Conservation (phyloP, 1,140 invertebrate species). For the Drosophila asahinai region DNA sequence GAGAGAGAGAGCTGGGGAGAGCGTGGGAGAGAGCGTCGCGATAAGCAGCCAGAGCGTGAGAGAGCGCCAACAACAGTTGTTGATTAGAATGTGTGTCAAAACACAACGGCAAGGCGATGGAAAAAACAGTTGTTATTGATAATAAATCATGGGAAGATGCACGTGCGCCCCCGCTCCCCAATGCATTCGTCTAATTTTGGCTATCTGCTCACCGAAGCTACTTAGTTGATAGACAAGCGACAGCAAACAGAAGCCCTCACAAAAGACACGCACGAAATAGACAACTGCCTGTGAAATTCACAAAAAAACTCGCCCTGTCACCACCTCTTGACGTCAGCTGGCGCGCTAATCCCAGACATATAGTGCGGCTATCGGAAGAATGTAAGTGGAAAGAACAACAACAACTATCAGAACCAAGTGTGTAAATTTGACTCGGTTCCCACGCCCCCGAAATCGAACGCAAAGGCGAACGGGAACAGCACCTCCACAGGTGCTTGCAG, state of each 20-base stretch:
- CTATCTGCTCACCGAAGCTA: slow-evolving; percentile 21
- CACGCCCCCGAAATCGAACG: slow-evolving; percentile 10
- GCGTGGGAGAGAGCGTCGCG: slow-evolving; percentile 9
- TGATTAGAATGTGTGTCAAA: slow-evolving; percentile 76
- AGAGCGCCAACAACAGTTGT: slow-evolving; percentile 29
- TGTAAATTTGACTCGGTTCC: slow-evolving; percentile 21
- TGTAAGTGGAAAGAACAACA: slow-evolving; percentile 51
- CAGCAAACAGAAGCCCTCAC: slow-evolving; percentile 4
- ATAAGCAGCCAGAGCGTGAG: slow-evolving; percentile 9
- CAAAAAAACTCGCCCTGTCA: slow-evolving; percentile 47
- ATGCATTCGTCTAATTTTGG: slow-evolving; percentile 29
- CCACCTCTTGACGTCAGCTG: slow-evolving; percentile 10
- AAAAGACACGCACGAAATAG: slow-evolving; percentile 19
- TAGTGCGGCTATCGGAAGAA: slow-evolving; percentile 33
- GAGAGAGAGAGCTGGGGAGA: slow-evolving; percentile 13
- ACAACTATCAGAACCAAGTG: background rate
- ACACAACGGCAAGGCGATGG: slow-evolving; percentile 27
- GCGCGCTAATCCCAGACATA: slow-evolving; percentile 22
- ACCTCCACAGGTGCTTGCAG: slow-evolving; percentile 31
- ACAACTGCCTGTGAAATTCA: slow-evolving; percentile 48
- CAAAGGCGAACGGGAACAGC: slow-evolving; percentile 8
- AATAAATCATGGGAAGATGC: slow-evolving; percentile 25
- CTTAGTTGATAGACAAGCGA: slow-evolving; percentile 5
- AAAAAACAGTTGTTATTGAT: slow-evolving; percentile 31
- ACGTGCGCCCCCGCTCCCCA: slow-evolving; percentile 21